Base-by-base conservation (phyloP, 2,888 invertebrate genomes). In the Tenodera sinensis region DNA sequence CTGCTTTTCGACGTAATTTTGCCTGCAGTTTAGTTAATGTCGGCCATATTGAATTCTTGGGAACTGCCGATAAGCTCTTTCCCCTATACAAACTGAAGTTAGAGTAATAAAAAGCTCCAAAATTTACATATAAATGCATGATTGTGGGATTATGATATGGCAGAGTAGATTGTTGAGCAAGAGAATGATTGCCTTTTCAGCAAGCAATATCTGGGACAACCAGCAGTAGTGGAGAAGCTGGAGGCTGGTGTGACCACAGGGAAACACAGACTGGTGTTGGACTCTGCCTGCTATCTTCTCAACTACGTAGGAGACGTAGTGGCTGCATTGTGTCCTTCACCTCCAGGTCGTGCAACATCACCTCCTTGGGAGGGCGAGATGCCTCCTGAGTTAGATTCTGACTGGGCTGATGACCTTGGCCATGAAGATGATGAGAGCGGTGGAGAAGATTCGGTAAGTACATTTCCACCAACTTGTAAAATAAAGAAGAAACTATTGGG, bases 351-450 rank as follows among this genome's bases (percentile, higher is more conserved):
- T 81, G 94, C 95, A 2, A 94, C 95, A 20, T 95, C 95, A 91
- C 96, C 97, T 0, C 97, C 97, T 0, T 97, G 97, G 97, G 97
- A 97, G 91, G 96, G 97, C 20, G 97, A 97, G 86, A 94, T 95
- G 20, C 96, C 96, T 83, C 94, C 96, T 34, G 96, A 96, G 90
- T 94, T 96, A 89, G 98, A 98, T 91, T 95, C 97, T 30, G 98
- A 98, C 91, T 97, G 98, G 94, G 96, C 96, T 20, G 98, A 98
- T 90, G 98, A 98, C 91, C 94, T 97, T 87, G 96, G 94, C 0
- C 94, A 96, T 92, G 98, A 98, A 89, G 98, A 98, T 89, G 98
- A 98, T 82, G 98, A 99, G 91, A 98, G 98, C 88, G 98, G 97
- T 42, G 96, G 96, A 28, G 98, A 98, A 92, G 98, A 99, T 93